These are phyloP conservation scores for Rhinolophus sinicus DNA, from an alignment of 2,113 vertebrate species.

Conservation along the genomic window DNA sequence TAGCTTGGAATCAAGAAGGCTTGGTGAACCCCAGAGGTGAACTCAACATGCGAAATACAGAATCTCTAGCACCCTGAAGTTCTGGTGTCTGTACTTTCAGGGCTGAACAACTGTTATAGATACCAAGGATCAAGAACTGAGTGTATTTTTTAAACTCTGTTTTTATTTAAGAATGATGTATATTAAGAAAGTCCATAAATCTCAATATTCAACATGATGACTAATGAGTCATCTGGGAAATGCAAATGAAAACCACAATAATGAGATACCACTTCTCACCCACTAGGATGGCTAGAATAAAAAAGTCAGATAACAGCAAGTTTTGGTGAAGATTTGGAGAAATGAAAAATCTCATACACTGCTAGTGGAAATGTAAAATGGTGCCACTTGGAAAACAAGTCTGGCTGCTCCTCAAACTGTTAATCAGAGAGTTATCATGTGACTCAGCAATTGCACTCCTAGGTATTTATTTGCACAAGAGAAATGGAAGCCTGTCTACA, in stretches of 20 bases:
- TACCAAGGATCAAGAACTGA: not conserved
- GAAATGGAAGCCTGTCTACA: not conserved
- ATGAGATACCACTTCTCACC: not conserved
- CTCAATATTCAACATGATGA: not conserved
- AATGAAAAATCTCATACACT: not conserved
- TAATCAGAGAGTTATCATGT: not conserved
- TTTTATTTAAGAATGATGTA: not conserved
- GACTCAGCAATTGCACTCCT: not conserved
- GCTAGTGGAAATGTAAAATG: not conserved
- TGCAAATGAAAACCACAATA: not conserved
- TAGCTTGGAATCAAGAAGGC: not conserved
- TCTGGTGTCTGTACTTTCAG: not conserved
- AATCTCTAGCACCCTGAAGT: not conserved
- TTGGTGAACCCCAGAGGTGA: not conserved
- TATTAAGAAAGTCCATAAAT: not conserved
- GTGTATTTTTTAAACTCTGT: not conserved
- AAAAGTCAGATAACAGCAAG: not conserved
- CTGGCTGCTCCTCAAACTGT: not conserved
- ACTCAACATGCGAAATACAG: not conserved
- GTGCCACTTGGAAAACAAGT: not conserved
- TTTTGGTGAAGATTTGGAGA: not conserved
- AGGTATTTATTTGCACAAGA: not conserved
- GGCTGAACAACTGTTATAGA: not conserved
- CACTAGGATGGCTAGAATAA: not conserved
- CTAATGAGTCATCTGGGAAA: not conserved